Conservation (phyloP, 2,113 vertebrate genomes). For the Chloroceryle aenea region DNA sequence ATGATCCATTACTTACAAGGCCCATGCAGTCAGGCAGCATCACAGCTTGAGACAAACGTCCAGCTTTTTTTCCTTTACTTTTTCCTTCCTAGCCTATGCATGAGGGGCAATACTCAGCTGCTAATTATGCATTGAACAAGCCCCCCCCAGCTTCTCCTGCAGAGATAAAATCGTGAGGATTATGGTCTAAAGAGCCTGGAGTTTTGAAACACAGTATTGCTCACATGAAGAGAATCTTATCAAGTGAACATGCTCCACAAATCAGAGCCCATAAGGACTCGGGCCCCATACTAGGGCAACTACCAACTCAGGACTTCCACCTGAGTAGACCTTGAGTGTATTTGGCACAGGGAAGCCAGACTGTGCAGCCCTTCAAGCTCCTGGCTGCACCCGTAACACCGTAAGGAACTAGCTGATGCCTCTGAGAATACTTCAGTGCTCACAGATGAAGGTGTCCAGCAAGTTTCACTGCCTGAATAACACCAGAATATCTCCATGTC, state of each 20-base stretch:
- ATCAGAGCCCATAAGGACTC: neutral
- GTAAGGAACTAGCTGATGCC: rapidly evolving
- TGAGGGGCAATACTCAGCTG: neutral
- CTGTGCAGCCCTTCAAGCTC: neutral
- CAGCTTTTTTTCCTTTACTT: neutral
- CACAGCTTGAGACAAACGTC: neutral
- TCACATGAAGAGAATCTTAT: neutral
- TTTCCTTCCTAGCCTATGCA: rapidly evolving
- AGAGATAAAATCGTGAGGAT: neutral
- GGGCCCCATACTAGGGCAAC: rapidly evolving
- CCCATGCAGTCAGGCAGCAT: neutral
- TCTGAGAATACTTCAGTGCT: rapidly evolving
- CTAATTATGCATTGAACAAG: neutral
- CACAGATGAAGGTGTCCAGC: rapidly evolving
- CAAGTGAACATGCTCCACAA: neutral
- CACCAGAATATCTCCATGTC: rapidly evolving
- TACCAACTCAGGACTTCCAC: neutral
- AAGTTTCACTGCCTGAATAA: rapidly evolving
- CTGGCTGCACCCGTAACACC: rapidly evolving
- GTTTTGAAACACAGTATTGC: neutral
- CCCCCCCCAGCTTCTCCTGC: rapidly evolving
- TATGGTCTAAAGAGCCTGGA: neutral
- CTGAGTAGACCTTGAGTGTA: rapidly evolving
- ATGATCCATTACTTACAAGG: neutral
- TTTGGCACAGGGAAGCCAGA: neutral